These are phyloP conservation scores for Dolichoris vasculosae DNA, from an alignment of 1,140 invertebrate species.

Conservation along the genomic window DNA sequence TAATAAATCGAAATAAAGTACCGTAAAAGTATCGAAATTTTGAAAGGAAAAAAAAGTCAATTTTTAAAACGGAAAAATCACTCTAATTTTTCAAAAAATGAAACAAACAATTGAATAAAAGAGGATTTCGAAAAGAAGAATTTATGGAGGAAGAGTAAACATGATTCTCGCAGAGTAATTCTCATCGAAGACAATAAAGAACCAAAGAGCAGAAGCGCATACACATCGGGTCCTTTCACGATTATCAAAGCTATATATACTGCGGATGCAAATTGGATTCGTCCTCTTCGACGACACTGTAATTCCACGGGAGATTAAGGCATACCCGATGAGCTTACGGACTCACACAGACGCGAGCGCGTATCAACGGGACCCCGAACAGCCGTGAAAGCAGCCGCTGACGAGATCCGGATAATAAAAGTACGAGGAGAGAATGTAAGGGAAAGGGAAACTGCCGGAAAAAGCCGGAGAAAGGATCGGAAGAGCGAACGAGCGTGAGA, in stretches of 20 bases:
- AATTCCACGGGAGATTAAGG: constrained; percentile 46
- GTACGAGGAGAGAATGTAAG: neutral
- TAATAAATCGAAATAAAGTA: neutral
- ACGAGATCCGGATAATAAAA: constrained; percentile 7
- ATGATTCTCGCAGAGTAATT: constrained; percentile 15
- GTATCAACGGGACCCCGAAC: neutral
- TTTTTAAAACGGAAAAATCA: neutral
- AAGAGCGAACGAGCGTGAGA: neutral
- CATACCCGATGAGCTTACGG: constrained; percentile 13
- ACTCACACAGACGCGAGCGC: neutral
- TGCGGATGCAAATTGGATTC: constrained; percentile 42
- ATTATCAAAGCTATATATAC: constrained; percentile 15
- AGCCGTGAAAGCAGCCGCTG: neutral
- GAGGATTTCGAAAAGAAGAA: neutral
- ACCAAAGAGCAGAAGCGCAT: neutral
- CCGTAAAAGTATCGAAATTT: neutral
- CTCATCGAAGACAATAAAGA: constrained; percentile 14
- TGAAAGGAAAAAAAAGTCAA: neutral
- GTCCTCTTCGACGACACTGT: constrained; percentile 15
- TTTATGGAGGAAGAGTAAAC: neutral
- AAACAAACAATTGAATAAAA: neutral
- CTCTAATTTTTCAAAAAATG: neutral
- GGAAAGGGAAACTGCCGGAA: neutral
- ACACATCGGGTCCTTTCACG: constrained; percentile 9
- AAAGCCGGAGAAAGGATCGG: neutral